Percentiles rank a stretch among this genome's conserved stretches.
phyloP scores from a whole-genome alignment of 2,888 invertebrate genomes.

The Galerucella calmariensis region DNA sequence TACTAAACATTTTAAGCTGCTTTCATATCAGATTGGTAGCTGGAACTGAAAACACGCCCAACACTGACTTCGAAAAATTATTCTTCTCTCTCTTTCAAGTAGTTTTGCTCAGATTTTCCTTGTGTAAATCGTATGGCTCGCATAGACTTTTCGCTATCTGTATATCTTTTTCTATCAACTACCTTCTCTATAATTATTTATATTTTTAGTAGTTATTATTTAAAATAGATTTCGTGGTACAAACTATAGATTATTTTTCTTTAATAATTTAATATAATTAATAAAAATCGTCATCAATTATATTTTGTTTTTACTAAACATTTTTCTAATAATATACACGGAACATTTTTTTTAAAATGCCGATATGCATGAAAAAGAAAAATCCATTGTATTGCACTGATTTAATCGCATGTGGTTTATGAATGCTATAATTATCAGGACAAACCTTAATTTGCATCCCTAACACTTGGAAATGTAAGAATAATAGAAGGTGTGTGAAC shows the following conservation, averaged over 20 bases:
- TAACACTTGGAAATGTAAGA: conserved; percentile 69
- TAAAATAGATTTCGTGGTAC: background rate
- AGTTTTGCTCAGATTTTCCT: too few species aligned
- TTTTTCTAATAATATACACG: background rate
- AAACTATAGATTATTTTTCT: background rate
- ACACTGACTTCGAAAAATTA: too few species aligned
- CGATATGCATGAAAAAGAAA: background rate
- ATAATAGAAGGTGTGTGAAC: conserved; percentile 67
- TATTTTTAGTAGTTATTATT: conserved; percentile 10
- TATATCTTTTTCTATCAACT: too few species aligned
- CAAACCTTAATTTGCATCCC: conserved; percentile 62
- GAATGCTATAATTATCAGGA: conserved; percentile 25
- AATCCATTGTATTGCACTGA: background rate
- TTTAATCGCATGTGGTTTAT: conserved; percentile 30
- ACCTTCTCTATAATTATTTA: too few species aligned
- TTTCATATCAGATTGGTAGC: too few species aligned
- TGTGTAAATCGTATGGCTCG: too few species aligned
- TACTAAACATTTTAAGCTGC: too few species aligned
- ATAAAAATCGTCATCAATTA: too few species aligned
- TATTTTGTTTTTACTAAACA: too few species aligned
- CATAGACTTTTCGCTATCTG: too few species aligned
- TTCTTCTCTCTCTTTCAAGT: too few species aligned
- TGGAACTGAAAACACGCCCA: too few species aligned
- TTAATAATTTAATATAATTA: background rate
- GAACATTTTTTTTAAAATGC: background rate